phyloP scores from a whole-genome alignment of 2,113 vertebrate species.

The Lepisosteus osseus region DNA sequence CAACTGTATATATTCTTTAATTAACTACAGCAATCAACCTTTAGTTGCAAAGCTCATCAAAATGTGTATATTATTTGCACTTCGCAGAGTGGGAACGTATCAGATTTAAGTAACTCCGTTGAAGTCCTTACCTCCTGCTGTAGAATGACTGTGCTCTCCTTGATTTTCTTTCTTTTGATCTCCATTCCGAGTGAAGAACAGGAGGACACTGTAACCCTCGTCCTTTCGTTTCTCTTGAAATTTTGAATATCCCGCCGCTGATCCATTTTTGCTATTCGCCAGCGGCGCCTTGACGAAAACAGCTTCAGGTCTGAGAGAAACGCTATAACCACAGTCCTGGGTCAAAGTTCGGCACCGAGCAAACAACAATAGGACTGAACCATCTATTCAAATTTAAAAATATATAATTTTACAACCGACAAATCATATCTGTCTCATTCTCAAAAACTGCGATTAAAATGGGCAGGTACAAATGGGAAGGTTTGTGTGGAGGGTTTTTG shows the following conservation, averaged over 20 bases:
- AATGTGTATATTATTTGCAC: slow-evolving; percentile 1
- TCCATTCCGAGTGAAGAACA: slow-evolving; percentile 70
- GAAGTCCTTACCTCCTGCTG: slow-evolving; percentile 52
- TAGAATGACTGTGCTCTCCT: slow-evolving; percentile 53
- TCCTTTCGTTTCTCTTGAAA: slow-evolving; percentile 39
- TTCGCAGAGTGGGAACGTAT: slow-evolving; percentile 19
- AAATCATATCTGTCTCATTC: too few species aligned
- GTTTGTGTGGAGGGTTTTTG: background rate
- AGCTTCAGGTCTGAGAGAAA: background rate
- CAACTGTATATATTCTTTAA: slow-evolving; percentile 11
- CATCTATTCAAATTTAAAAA: slow-evolving; percentile 41
- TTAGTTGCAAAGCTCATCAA: background rate
- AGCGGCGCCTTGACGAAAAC: slow-evolving; percentile 17
- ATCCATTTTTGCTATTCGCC: slow-evolving; percentile 48
- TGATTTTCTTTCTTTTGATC: slow-evolving; percentile 68
- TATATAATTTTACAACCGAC: background rate
- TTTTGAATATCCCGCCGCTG: slow-evolving; percentile 68
- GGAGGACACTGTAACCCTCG: slow-evolving; percentile 38
- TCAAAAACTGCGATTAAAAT: too few species aligned
- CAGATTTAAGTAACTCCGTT: background rate
- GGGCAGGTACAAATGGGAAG: too few species aligned
- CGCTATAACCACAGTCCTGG: slow-evolving; percentile 21
- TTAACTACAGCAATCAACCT: background rate
- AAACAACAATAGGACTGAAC: slow-evolving; percentile 34
- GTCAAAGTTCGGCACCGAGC: slow-evolving; percentile 18